phyloP scores from a whole-genome alignment of 2,888 invertebrate genomes.

The Cephonodes hylas region DNA sequence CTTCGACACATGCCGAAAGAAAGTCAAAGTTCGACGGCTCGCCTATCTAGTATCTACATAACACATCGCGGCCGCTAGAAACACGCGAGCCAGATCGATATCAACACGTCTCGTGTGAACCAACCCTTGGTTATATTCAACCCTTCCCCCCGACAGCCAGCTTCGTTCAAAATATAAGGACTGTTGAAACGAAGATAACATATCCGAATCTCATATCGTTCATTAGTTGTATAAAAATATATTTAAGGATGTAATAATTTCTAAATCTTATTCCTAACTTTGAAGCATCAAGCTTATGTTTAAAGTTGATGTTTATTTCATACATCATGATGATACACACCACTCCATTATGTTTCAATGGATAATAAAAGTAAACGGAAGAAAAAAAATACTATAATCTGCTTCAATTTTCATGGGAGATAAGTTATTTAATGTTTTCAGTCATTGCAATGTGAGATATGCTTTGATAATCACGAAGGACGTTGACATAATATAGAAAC shows the following conservation, averaged over 20 bases:
- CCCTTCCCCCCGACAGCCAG: neutral
- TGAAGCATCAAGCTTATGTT: no score
- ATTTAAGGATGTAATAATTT: no score
- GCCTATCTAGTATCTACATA: constrained; percentile 16
- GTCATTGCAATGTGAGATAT: neutral
- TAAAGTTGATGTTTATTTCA: no score
- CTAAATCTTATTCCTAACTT: no score
- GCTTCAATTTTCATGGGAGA: neutral
- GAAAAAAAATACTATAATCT: no score
- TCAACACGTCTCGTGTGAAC: neutral
- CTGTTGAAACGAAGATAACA: neutral
- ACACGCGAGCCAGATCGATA: constrained; percentile 1
- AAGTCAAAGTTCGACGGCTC: constrained; percentile 76
- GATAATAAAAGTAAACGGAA: no score
- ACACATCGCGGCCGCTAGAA: constrained; percentile 25
- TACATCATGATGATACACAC: no score
- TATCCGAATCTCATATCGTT: neutral
- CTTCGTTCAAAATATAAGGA: neutral
- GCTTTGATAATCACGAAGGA: neutral
- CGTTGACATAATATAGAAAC: neutral
- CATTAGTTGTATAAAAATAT: neutral
- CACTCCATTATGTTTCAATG: no score
- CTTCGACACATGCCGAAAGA: constrained; percentile 66
- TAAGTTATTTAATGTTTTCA: neutral
- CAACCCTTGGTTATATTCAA: constrained; percentile 9